A percentile compares a stretch with the other conserved stretches of the same genome.
Evolutionary conservation across 1,140 invertebrate genomes (phyloP).

Genomic region (Apis cerana): DNA sequence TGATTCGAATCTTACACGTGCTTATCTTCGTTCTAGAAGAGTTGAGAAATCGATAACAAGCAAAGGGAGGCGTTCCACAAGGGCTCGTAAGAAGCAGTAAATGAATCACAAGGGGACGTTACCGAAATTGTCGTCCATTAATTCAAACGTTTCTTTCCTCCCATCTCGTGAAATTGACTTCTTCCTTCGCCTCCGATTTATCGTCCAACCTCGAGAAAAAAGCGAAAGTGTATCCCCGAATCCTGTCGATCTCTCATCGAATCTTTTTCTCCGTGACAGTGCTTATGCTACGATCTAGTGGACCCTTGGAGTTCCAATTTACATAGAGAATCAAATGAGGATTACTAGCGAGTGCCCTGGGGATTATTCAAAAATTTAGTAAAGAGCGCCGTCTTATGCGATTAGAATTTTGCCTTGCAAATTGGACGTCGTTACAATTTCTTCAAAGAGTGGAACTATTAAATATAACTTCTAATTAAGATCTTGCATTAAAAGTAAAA

Average conservation of each 20-base stretch:
- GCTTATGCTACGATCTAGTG: too few relatives aligned
- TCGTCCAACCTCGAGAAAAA: neutral
- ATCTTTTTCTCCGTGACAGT: neutral
- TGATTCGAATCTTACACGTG: neutral
- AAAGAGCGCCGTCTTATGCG: too few relatives aligned
- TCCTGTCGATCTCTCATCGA: neutral
- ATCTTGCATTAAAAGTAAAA: too few relatives aligned
- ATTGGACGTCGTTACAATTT: too few relatives aligned
- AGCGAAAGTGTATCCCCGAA: conserved; percentile 31
- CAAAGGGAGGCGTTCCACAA: neutral
- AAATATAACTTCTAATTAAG: too few relatives aligned
- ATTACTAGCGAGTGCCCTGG: too few relatives aligned
- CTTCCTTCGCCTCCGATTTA: conserved; percentile 36
- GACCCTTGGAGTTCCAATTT: too few relatives aligned
- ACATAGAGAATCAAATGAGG: too few relatives aligned
- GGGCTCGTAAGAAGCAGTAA: conserved; percentile 32
- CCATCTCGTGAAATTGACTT: conserved; percentile 34
- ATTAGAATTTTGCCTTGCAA: too few relatives aligned
- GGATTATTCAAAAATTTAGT: too few relatives aligned
- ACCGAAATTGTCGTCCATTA: conserved; percentile 51
- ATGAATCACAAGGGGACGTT: conserved; percentile 48
- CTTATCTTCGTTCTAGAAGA: neutral
- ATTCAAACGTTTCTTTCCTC: conserved; percentile 51
- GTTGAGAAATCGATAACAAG: conserved; percentile 36
- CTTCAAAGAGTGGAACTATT: too few relatives aligned